Conservation (phyloP, 1,140 invertebrate genomes). For the Habropoda laboriosa region DNA sequence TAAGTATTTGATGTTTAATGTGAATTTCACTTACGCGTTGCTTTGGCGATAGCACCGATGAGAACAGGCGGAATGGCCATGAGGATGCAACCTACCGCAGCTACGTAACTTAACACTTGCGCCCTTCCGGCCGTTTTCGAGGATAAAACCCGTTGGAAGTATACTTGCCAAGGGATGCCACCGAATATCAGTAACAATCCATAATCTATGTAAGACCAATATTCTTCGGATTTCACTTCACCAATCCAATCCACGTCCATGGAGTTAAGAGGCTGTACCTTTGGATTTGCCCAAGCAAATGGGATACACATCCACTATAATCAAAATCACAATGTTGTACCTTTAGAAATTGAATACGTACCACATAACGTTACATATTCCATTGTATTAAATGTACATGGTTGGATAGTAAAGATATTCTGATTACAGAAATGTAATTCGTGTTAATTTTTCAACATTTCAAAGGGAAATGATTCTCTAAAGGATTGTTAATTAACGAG, state of each 20-base stretch:
- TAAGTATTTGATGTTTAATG: not conserved
- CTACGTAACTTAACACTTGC: slow-evolving; percentile 97
- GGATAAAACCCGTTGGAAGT: slow-evolving; percentile 98
- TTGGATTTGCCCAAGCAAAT: slow-evolving; percentile 94
- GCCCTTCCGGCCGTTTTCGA: slow-evolving; percentile 96
- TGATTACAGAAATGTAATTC: too few species aligned
- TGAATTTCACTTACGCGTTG: slow-evolving; percentile 88
- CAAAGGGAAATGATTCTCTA: too few species aligned
- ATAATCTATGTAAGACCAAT: slow-evolving; percentile 94
- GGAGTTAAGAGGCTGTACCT: slow-evolving; percentile 89
- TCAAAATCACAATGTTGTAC: not conserved
- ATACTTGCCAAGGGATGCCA: slow-evolving; percentile 99
- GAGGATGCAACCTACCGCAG: slow-evolving; percentile 95
- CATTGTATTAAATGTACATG: not conserved
- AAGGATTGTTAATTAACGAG: too few species aligned
- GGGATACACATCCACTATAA: slow-evolving; percentile 97
- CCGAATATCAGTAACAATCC: slow-evolving; percentile 96
- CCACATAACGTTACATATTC: too few species aligned
- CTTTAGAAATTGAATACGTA: not conserved
- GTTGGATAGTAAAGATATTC: not conserved
- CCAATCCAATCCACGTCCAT: slow-evolving; percentile 97
- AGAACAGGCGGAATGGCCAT: slow-evolving; percentile 98
- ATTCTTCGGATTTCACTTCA: slow-evolving; percentile 86
- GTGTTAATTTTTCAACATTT: too few species aligned
- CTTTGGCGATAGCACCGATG: slow-evolving; percentile 97